A percentile compares a stretch with the other conserved stretches of the same genome.
Conservation (phyloP, 2,113 vertebrate species). For the Chrysochloris asiatica region DNA sequence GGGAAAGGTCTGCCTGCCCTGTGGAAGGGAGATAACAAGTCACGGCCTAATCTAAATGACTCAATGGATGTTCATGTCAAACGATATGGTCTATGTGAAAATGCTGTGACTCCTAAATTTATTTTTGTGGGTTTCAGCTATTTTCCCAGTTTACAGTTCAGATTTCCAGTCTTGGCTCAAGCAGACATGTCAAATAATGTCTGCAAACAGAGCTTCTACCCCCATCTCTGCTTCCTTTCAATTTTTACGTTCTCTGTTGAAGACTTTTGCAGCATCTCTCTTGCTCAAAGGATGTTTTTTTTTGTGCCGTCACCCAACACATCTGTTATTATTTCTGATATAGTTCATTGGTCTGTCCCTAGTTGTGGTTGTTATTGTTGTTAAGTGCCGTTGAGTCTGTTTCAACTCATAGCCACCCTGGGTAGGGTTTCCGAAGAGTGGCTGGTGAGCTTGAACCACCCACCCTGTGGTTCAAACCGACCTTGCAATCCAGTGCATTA, state of each 20-base stretch:
- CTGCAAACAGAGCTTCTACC: background rate
- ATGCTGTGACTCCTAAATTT: background rate
- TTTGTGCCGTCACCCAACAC: background rate
- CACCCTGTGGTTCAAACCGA: no score
- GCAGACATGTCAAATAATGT: background rate
- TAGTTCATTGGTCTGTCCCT: background rate
- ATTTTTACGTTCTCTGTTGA: background rate
- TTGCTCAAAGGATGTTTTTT: background rate
- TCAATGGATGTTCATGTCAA: background rate
- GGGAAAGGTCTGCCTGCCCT: background rate
- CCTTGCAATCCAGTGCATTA: no score
- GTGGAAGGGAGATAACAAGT: background rate
- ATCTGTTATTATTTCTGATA: background rate
- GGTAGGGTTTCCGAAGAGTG: no score
- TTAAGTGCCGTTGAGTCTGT: no score
- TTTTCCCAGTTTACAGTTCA: background rate
- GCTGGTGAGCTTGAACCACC: no score
- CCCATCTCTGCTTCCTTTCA: background rate
- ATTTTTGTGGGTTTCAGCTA: background rate
- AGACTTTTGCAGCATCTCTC: accelerated
- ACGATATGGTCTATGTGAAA: background rate
- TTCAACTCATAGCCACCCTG: no score
- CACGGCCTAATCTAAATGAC: background rate
- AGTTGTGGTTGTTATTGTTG: no score
- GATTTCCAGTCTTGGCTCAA: background rate